These are phyloP conservation scores for Caenorhabditis panamensis DNA, from an alignment of 2,888 invertebrate species.

Conservation along the genomic window DNA sequence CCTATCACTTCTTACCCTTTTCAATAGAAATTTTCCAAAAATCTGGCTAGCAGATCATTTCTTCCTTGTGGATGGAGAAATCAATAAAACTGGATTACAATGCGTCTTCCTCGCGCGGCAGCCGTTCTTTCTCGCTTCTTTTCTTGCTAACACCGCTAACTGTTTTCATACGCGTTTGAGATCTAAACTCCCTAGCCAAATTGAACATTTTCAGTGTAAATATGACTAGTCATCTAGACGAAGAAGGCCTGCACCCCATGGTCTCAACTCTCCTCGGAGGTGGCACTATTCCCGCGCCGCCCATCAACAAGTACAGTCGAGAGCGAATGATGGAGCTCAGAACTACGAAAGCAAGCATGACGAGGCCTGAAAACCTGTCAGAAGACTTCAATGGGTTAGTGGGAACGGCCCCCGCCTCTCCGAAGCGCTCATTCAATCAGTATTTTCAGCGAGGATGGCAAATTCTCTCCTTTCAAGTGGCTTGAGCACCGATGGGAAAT, in stretches of 20 bases:
- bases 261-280: conserved; percentile 65
- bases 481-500: conserved; percentile 75
- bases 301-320: conserved; percentile 59
- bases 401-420: not conserved
- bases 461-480: conserved; percentile 78
- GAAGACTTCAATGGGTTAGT: conserved; percentile 75
- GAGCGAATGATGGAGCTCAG: conserved; percentile 73
- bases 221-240: conserved; percentile 69
- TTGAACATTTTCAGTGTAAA: conserved; percentile 68
- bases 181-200: not conserved
- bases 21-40: not conserved
- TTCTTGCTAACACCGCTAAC: too few relatives aligned
- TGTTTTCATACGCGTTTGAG: not conserved
- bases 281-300: conserved; percentile 47
- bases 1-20: not conserved
- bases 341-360: conserved; percentile 62
- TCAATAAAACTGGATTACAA: conserved; percentile 44
- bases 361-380: conserved; percentile 73
- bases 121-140: not conserved
- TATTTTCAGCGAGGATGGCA: conserved; percentile 75
- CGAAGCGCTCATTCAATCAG: too few relatives aligned
- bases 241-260: conserved; percentile 64
- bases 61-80: conserved; percentile 1
- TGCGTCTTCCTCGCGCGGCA: conserved; percentile 4
- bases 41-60: not conserved